A percentile compares a stretch with the other conserved stretches of the same genome.
These are phyloP conservation scores for Rhadina sibilatrix DNA, from an alignment of 2,113 vertebrate genomes.

Conservation along the genomic window DNA sequence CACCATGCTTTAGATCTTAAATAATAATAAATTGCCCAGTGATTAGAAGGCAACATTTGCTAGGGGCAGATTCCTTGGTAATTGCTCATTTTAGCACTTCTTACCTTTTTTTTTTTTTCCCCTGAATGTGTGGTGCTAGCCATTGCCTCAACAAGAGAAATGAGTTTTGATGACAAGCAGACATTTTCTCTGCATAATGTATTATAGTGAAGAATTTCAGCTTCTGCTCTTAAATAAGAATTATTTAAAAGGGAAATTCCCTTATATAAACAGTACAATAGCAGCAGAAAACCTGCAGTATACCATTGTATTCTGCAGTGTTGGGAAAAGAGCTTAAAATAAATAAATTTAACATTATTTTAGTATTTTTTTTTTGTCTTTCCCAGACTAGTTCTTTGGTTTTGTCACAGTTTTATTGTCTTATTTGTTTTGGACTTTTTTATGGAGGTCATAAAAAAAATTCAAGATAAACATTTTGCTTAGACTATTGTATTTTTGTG, in stretches of 20 bases:
- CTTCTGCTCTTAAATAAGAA: background rate
- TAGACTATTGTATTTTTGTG: background rate
- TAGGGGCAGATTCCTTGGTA: conserved; percentile 11
- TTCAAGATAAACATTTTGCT: background rate
- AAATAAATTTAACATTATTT: background rate
- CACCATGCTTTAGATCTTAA: conserved; percentile 43
- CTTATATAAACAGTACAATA: background rate
- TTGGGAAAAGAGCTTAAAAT: background rate
- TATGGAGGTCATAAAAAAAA: background rate
- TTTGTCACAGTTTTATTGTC: background rate
- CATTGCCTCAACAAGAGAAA: background rate
- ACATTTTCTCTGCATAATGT: background rate
- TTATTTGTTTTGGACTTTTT: background rate
- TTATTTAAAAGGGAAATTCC: background rate
- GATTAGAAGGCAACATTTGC: conserved; percentile 46
- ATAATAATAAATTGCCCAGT: conserved; percentile 32
- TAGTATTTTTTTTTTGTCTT: background rate
- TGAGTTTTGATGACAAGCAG: background rate
- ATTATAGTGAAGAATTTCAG: background rate
- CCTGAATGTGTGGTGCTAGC: background rate
- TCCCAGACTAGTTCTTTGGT: background rate
- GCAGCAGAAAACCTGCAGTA: background rate
- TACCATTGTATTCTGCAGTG: background rate
- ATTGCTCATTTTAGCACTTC: conserved; percentile 41
- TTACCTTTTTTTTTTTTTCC: background rate